Conservation (phyloP, 2,888 invertebrate species). For the Anaspis maculata region DNA sequence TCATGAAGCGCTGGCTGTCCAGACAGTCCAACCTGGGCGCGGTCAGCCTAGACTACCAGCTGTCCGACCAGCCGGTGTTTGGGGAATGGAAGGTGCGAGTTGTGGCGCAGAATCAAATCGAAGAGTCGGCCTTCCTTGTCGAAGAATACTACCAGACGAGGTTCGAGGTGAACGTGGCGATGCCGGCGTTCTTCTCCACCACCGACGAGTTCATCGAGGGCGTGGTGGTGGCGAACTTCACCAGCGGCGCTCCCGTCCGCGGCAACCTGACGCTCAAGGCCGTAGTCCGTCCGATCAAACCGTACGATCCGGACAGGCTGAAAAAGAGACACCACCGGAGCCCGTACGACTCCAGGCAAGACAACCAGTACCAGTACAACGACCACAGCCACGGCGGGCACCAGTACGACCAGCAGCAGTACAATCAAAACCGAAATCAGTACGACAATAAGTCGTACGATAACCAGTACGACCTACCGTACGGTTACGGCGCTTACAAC, state of each 20-base stretch:
- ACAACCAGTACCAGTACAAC: constrained; percentile 8
- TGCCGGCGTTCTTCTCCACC: constrained; percentile 90
- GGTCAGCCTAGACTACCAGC: constrained; percentile 82
- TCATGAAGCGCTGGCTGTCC: constrained; percentile 89
- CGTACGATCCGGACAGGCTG: constrained; percentile 25
- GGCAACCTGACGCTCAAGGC: constrained; percentile 85
- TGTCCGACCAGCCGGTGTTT: constrained; percentile 86
- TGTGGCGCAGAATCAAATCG: constrained; percentile 79
- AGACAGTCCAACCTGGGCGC: constrained; percentile 88
- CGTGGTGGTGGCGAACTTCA: constrained; percentile 88
- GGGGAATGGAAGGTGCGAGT: constrained; percentile 89
- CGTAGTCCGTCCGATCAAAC: constrained; percentile 60
- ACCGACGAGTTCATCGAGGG: constrained; percentile 79
- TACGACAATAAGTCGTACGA: too few relatives aligned
- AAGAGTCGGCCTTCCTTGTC: constrained; percentile 78
- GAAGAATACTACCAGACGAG: constrained; percentile 94
- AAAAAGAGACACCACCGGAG: constrained; percentile 20
- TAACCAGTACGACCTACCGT: too few relatives aligned
- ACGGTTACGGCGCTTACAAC: constrained; percentile 10
- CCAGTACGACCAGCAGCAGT: too few relatives aligned
- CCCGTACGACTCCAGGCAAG: constrained; percentile 6
- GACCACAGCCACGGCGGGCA: too few relatives aligned
- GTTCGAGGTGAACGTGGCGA: constrained; percentile 92
- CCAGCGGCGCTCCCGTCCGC: constrained; percentile 82
- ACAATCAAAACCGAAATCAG: too few relatives aligned